These are phyloP conservation scores for Trissolcus japonicus DNA, from an alignment of 2,888 invertebrate species.

Conservation along the genomic window DNA sequence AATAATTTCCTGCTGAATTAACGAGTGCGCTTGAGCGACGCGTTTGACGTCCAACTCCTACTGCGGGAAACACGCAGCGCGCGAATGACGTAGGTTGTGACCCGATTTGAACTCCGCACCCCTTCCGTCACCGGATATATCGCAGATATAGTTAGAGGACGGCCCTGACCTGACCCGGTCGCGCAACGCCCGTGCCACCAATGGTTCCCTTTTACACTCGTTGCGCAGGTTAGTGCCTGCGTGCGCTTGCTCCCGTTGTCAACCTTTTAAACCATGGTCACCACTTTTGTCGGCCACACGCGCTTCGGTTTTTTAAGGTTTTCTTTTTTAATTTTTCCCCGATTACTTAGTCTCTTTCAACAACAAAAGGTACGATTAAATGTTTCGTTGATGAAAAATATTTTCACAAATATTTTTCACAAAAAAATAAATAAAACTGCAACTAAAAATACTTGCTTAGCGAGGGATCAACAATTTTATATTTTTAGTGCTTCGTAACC, in stretches of 20 bases:
- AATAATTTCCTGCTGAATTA: constrained; percentile 48
- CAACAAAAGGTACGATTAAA: too few relatives aligned
- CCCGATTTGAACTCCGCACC: constrained; percentile 65
- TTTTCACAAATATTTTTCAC: too few relatives aligned
- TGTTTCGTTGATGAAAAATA: too few relatives aligned
- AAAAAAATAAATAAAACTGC: too few relatives aligned
- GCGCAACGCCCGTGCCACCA: constrained; percentile 55
- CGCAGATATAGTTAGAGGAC: constrained; percentile 57
- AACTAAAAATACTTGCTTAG: too few relatives aligned
- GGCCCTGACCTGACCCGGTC: constrained; percentile 68
- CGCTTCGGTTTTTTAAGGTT: not conserved
- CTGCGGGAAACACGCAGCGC: constrained; percentile 41
- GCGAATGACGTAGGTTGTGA: constrained; percentile 62
- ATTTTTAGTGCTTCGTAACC: too few relatives aligned
- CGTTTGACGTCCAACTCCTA: constrained; percentile 44
- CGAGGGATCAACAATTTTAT: too few relatives aligned
- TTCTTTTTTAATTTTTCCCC: not conserved
- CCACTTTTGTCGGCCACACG: constrained; percentile 24
- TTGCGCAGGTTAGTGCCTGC: constrained; percentile 68
- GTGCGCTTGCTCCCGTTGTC: constrained; percentile 54
- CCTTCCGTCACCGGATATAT: constrained; percentile 53
- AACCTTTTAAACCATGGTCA: constrained; percentile 42
- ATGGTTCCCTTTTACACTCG: constrained; percentile 62
- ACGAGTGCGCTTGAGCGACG: constrained; percentile 37
- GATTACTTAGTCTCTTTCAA: not conserved